A percentile compares a stretch with the other conserved stretches of the same genome.
Evolutionary conservation across 2,113 vertebrate species (phyloP).

Genomic region (Empidonax traillii): DNA sequence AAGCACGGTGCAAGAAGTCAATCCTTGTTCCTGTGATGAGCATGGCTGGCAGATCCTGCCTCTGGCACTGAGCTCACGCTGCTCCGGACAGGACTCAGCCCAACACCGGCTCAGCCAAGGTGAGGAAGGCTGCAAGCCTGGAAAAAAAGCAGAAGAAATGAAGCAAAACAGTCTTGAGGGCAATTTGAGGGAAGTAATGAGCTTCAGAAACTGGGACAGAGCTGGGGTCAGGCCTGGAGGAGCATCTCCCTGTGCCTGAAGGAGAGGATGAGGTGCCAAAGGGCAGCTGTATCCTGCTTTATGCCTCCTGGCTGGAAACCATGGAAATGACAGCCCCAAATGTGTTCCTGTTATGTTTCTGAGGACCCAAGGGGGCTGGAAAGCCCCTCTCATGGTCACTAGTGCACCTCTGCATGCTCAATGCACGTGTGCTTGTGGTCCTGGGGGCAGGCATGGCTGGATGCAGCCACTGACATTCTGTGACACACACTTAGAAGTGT

Average conservation of each 20-base stretch:
- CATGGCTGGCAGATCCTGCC: neutral
- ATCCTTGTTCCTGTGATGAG: neutral
- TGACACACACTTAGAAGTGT: rapidly evolving
- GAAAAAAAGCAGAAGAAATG: neutral
- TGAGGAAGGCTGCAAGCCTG: neutral
- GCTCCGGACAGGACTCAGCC: neutral
- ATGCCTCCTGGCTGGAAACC: neutral
- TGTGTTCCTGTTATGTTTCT: neutral
- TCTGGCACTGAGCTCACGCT: rapidly evolving
- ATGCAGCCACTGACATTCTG: neutral
- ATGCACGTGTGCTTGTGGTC: rapidly evolving
- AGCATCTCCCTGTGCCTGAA: neutral
- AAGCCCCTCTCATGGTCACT: rapidly evolving
- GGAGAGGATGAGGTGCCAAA: neutral
- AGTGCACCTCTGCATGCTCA: rapidly evolving
- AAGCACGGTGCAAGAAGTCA: neutral
- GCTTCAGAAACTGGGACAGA: neutral
- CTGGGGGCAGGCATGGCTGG: neutral
- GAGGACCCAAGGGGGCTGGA: neutral
- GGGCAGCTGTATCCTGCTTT: neutral
- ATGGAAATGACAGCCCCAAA: neutral
- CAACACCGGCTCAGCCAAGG: rapidly evolving
- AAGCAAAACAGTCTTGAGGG: neutral
- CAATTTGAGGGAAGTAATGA: neutral
- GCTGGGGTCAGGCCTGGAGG: neutral